Percentiles rank a stretch among this genome's conserved stretches.
Evolutionary conservation across 2,797 vertebrate species (phyloP).

Genomic region (Falco naumanni): DNA sequence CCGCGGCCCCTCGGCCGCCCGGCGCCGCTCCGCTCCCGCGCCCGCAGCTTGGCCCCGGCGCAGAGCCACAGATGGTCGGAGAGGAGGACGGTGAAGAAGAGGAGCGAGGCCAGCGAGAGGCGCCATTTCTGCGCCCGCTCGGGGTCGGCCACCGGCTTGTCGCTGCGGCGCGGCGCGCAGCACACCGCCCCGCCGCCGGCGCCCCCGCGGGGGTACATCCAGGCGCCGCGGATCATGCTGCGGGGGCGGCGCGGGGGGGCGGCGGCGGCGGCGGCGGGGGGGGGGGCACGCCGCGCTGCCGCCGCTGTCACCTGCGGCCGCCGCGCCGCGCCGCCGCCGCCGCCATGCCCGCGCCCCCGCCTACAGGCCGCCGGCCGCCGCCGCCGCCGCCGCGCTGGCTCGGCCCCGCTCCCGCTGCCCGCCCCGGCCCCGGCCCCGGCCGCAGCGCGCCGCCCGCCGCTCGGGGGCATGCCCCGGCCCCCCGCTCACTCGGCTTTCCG

Average conservation of each 20-base stretch:
- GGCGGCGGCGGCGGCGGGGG: not conserved
- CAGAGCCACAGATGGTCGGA: slow-evolving; percentile 85
- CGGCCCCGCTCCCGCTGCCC: not conserved
- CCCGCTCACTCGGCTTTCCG: slow-evolving; percentile 56
- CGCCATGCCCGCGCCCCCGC: slow-evolving; percentile 50
- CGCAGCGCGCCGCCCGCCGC: slow-evolving; percentile 31
- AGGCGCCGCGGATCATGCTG: slow-evolving; percentile 86
- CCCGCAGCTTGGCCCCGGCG: slow-evolving; percentile 79
- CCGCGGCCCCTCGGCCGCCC: slow-evolving; percentile 18
- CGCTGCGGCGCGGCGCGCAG: slow-evolving; percentile 77
- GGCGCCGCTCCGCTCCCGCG: slow-evolving; percentile 67
- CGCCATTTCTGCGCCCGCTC: slow-evolving; percentile 87
- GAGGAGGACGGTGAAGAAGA: slow-evolving; percentile 84
- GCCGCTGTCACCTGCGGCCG: slow-evolving; percentile 71
- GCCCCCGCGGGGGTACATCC: slow-evolving; percentile 83
- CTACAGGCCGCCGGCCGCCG: slow-evolving; percentile 35
- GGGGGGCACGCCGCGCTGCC: slow-evolving; percentile 50
- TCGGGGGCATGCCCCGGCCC: not conserved
- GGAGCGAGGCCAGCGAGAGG: slow-evolving; percentile 82
- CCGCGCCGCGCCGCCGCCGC: slow-evolving; percentile 31
- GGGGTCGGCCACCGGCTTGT: slow-evolving; percentile 80
- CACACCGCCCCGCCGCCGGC: slow-evolving; percentile 79
- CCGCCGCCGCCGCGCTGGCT: slow-evolving; percentile 37
- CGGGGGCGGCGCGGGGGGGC: slow-evolving; percentile 61
- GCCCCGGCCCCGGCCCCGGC: slow-evolving; percentile 10